Evolutionary conservation across 2,888 invertebrate species (phyloP).

Genomic region (Epiblema foenella): DNA sequence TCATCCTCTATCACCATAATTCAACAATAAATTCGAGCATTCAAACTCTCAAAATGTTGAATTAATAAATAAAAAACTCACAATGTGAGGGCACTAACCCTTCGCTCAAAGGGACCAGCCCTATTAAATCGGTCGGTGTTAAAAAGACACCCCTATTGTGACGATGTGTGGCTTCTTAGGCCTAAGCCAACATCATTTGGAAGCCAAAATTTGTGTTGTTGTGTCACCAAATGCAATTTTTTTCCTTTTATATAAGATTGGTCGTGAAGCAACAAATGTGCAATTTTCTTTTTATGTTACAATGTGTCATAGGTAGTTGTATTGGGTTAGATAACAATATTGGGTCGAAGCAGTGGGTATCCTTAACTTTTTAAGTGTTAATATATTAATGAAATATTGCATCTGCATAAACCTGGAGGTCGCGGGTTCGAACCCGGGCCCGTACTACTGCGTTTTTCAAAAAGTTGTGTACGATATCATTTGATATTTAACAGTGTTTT

Average conservation of each 20-base stretch:
- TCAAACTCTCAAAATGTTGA: constrained; percentile 41
- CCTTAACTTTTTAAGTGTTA: no score
- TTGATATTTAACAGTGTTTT: no score
- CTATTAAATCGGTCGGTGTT: constrained; percentile 76
- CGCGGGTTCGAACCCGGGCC: no score
- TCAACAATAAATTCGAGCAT: constrained; percentile 41
- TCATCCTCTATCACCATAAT: constrained; percentile 30
- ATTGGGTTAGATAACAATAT: no score
- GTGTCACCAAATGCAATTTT: constrained; percentile 58
- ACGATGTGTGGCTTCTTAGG: constrained; percentile 79
- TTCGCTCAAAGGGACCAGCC: constrained; percentile 62
- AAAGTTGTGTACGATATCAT: no score
- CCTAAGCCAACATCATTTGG: constrained; percentile 75
- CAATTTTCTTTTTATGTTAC: background rate
- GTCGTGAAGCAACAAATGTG: background rate
- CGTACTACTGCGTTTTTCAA: no score
- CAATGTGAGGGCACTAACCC: constrained; percentile 66
- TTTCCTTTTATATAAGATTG: constrained; percentile 3
- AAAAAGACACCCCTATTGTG: constrained; percentile 79
- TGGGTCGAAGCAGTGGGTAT: no score
- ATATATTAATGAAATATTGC: no score
- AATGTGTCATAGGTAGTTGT: no score
- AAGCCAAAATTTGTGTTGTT: constrained; percentile 74
- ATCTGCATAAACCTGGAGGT: no score
- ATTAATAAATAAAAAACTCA: constrained; percentile 47